phyloP scores from a whole-genome alignment of 1,140 invertebrate species.

The Dolichoris vasculosae region DNA sequence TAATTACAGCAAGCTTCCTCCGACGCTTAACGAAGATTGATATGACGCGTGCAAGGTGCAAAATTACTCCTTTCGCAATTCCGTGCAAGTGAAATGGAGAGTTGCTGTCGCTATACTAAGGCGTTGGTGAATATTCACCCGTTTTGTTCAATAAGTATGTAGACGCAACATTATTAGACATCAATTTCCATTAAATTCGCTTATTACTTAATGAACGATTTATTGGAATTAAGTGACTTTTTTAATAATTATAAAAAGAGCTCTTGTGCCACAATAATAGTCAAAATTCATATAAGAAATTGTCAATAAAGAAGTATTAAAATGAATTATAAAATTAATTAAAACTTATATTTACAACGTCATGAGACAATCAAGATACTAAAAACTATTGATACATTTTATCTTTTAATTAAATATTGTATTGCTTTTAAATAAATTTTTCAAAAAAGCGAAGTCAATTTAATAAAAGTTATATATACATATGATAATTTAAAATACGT shows the following conservation, averaged over 20 bases:
- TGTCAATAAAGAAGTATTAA: too few relatives aligned
- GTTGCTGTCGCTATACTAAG: not conserved
- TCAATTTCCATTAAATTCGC: constrained; percentile 52
- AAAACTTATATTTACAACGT: too few relatives aligned
- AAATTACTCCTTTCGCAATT: constrained; percentile 54
- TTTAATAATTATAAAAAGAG: constrained; percentile 7
- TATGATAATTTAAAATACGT: too few relatives aligned
- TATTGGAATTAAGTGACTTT: constrained; percentile 22
- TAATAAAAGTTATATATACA: too few relatives aligned
- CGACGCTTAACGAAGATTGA: constrained; percentile 61
- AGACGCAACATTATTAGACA: constrained; percentile 52
- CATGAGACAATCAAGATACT: too few relatives aligned
- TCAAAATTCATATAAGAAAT: not conserved
- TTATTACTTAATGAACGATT: constrained; percentile 26
- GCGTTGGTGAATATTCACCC: not conserved
- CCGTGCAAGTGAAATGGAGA: constrained; percentile 29
- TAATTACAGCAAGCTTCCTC: constrained; percentile 60
- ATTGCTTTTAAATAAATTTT: too few relatives aligned
- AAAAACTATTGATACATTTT: too few relatives aligned
- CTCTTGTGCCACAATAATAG: not conserved
- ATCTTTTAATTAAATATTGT: too few relatives aligned
- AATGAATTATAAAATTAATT: too few relatives aligned
- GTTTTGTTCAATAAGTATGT: constrained; percentile 39
- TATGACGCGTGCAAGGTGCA: constrained; percentile 54
- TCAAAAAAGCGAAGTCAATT: too few relatives aligned